phyloP scores from a whole-genome alignment of 2,113 vertebrate genomes.

The Ceuthmochares aereus region DNA sequence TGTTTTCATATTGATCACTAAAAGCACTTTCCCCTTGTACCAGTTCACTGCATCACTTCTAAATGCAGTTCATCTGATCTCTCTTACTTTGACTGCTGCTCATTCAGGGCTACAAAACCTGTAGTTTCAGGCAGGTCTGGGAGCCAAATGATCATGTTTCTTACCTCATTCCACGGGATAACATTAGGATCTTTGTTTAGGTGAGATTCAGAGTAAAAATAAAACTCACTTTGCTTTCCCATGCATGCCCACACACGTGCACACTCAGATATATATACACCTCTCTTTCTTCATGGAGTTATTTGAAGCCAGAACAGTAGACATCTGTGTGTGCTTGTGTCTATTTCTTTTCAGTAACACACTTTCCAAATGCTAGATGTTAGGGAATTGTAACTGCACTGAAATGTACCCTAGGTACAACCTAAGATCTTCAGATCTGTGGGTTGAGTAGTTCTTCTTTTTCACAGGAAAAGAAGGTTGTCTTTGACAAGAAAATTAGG shows the following conservation, averaged over 20 bases:
- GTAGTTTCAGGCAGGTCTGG: conserved; percentile 28
- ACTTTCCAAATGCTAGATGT: conserved; percentile 37
- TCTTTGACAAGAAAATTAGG: conserved; percentile 19
- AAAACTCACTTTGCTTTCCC: conserved; percentile 32
- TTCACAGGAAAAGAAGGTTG: conserved; percentile 13
- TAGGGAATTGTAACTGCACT: not conserved
- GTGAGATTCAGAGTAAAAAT: conserved; percentile 49
- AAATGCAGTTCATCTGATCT: conserved; percentile 68
- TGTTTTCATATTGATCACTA: conserved; percentile 63
- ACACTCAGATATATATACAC: not conserved
- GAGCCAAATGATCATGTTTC: conserved; percentile 56
- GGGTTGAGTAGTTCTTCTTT: conserved; percentile 48
- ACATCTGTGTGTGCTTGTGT: conserved; percentile 13
- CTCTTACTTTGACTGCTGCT: conserved; percentile 1
- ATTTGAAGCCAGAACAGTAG: conserved; percentile 42
- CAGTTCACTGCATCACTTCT: conserved; percentile 33
- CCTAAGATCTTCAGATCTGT: not conserved
- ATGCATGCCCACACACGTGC: conserved; percentile 47
- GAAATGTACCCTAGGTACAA: conserved; percentile 36
- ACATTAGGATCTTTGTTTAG: conserved; percentile 78
- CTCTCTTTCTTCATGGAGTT: conserved; percentile 38
- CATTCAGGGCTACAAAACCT: conserved; percentile 51
- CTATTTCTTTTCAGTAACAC: conserved; percentile 39
- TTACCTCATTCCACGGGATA: conserved; percentile 58
- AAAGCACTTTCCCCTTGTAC: conserved; percentile 41